Evolutionary conservation across 2,888 invertebrate genomes (phyloP), one percentile per base, ranked within the genome.

Genomic region (Pardosa pseudoannulata): DNA sequence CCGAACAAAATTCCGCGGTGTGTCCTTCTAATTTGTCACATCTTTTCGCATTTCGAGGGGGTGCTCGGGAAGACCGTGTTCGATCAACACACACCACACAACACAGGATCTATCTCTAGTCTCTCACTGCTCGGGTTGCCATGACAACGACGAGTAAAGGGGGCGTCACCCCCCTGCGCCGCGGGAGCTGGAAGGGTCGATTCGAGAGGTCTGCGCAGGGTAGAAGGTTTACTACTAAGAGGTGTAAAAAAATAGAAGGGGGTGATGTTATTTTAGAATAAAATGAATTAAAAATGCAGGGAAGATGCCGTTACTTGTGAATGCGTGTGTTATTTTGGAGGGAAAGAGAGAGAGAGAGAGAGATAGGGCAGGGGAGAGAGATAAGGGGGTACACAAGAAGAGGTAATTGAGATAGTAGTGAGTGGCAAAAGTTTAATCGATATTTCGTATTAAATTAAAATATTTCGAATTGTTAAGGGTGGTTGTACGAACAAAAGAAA

Each of bases 191-290:
- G 72, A 67, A 78, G 78, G 76, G 83, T 83, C 78, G 72, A 67
- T 67, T 72, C 46, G 50, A 50, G 29, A 39, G 32, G 16, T 29
- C 23, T 32, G 78, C 83, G 83, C 78, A 78, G 78, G 82, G 82
- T 71, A 71, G 64, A 39, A 28, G 64, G 19, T 13, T 19, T 13
- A 13, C 19, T 16, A 16, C 13, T 13, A 27, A 39, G 27, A 27
- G 70, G 70, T 36, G 27, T 2, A 1, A 70, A 39, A 29, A 70
- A 39, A 36, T 27, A 39, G 70, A 70, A 32, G 11, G 50, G n/a
- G 80, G 50, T n/a, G 31, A 73, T 74, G 80, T 81, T 81, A 67
- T 72, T 78, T 78, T 39, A 73, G 50, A 67, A 67, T 83, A 83
- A 76, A 82, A 74, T 74, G 74, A 81, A 81, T 81, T 81, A 80